phyloP scores from a whole-genome alignment of 2,113 vertebrate species.

The Elephantulus edwardii region DNA sequence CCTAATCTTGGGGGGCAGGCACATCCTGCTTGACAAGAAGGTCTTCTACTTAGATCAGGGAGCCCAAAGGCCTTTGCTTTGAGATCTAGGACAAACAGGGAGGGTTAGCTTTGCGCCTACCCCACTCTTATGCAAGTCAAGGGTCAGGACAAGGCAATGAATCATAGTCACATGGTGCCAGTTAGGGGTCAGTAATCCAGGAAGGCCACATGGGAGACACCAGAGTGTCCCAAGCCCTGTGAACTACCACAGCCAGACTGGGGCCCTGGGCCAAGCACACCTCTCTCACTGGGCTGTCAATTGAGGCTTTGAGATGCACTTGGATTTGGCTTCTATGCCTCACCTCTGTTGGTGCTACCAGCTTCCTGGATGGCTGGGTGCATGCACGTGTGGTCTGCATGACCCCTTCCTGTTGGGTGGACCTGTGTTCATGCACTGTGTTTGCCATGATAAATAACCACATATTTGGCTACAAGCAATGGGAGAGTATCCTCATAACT shows the following conservation, averaged over 20 bases:
- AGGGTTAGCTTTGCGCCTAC: not conserved
- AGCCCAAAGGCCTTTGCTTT: not conserved
- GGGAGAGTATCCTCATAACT: not conserved
- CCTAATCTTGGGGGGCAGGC: not conserved
- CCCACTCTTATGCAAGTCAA: not conserved
- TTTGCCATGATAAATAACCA: not conserved
- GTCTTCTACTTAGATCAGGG: accelerated
- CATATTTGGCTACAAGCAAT: not conserved
- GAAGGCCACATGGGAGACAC: accelerated
- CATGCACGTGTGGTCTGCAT: not conserved
- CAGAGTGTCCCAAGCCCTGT: accelerated
- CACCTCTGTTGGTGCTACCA: not conserved
- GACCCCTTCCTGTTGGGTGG: not conserved
- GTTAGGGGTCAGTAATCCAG: accelerated
- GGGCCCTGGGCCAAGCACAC: not conserved
- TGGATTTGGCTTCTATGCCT: too few species aligned
- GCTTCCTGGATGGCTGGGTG: not conserved
- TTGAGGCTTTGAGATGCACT: not conserved
- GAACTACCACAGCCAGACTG: not conserved
- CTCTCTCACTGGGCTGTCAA: not conserved
- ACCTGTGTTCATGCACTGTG: not conserved
- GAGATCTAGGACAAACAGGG: not conserved
- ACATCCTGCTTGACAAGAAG: not conserved
- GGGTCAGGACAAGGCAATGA: not conserved
- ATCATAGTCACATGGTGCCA: accelerated